These are phyloP conservation scores for Strix occidentalis DNA, from an alignment of 2,797 vertebrate genomes.

Conservation along the genomic window DNA sequence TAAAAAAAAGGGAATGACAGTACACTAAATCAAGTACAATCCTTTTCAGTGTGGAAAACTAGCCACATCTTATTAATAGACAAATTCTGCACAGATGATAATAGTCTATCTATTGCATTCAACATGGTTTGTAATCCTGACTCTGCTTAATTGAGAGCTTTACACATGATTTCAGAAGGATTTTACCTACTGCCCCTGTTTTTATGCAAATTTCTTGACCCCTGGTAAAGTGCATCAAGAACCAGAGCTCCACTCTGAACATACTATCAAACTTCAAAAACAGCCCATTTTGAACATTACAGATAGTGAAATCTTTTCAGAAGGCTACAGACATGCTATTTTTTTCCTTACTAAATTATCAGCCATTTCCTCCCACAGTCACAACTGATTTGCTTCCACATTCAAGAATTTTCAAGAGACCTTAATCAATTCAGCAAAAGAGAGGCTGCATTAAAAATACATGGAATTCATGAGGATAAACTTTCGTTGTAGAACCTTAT, in stretches of 20 bases:
- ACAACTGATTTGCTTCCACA: slow-evolving; percentile 9
- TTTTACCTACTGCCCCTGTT: background rate
- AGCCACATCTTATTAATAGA: background rate
- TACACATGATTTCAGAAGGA: background rate
- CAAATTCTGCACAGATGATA: background rate
- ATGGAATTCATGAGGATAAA: background rate
- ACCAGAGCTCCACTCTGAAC: background rate
- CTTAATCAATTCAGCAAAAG: slow-evolving; percentile 32
- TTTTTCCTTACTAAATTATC: background rate
- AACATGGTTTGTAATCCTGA: slow-evolving; percentile 1
- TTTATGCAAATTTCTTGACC: slow-evolving; percentile 22
- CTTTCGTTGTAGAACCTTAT: slow-evolving; percentile 21
- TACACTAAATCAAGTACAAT: background rate
- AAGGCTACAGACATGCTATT: background rate
- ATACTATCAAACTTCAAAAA: background rate
- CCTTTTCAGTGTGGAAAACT: background rate
- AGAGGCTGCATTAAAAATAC: slow-evolving; percentile 7
- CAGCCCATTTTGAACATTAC: slow-evolving; percentile 22
- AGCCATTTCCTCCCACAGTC: background rate
- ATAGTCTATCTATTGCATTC: background rate
- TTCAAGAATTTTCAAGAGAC: slow-evolving; percentile 38
- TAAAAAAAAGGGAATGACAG: background rate
- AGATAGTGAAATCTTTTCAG: slow-evolving; percentile 12
- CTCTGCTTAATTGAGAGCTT: slow-evolving; percentile 10
- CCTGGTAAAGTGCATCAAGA: slow-evolving; percentile 8